Percentiles rank a stretch among this genome's conserved stretches.
phyloP scores from a whole-genome alignment of 1,140 invertebrate species.

The Amphibalanus amphitrite region DNA sequence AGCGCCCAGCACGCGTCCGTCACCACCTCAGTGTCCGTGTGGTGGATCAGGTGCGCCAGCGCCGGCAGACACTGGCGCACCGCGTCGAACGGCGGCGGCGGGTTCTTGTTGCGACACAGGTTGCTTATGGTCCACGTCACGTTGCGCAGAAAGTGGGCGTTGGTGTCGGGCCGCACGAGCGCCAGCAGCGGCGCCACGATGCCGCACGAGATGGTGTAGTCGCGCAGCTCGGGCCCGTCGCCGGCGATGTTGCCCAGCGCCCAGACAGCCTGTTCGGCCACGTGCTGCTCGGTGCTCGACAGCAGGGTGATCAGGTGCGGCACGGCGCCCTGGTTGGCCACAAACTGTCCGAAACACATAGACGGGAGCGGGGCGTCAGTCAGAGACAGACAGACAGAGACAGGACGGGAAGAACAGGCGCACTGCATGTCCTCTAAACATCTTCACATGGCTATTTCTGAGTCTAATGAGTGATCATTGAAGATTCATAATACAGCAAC shows the following conservation, averaged over 20 bases:
- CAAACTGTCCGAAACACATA: not conserved
- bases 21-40: conserved; percentile 55
- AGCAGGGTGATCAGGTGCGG: conserved; percentile 65
- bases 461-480: no score
- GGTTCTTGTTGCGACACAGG: conserved; percentile 80
- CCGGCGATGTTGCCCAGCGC: conserved; percentile 89
- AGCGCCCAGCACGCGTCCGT: conserved; percentile 93
- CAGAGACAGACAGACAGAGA: no score
- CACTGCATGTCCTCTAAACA: no score
- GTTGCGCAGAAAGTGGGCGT: conserved; percentile 35
- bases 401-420: no score
- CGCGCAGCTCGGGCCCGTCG: conserved; percentile 36
- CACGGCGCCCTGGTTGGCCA: conserved; percentile 38
- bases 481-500: no score
- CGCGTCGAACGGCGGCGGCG: conserved; percentile 53
- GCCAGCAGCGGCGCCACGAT: conserved; percentile 46
- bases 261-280: conserved; percentile 94
- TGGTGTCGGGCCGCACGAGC: conserved; percentile 39
- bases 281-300: conserved; percentile 49
- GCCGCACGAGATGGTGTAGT: conserved; percentile 47
- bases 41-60: conserved; percentile 54
- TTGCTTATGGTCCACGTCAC: conserved; percentile 86
- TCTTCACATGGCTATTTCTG: no score
- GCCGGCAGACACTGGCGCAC: conserved; percentile 64
- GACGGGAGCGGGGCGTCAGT: not conserved